phyloP scores from a whole-genome alignment of 2,888 invertebrate genomes.

The Crematogaster levior region DNA sequence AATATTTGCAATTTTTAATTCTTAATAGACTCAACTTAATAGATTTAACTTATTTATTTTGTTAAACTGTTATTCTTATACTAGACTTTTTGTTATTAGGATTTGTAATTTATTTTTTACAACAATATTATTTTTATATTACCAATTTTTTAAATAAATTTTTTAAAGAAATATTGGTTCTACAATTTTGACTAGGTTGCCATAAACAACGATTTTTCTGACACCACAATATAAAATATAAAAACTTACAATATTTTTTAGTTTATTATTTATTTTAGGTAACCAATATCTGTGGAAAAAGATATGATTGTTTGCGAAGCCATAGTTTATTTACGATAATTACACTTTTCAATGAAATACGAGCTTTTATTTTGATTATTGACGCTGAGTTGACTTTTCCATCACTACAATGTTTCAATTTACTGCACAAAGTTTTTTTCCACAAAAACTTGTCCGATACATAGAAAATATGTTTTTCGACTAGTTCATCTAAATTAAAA shows the following conservation, averaged over 20 bases:
- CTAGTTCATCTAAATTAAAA: constrained; percentile 31
- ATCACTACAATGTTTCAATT: constrained; percentile 43
- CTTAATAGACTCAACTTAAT: no score
- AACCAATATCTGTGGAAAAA: neutral
- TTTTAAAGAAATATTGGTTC: no score
- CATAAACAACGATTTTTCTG: neutral
- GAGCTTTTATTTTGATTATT: constrained; percentile 48
- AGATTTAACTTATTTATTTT: constrained; percentile 1
- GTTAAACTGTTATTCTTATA: neutral
- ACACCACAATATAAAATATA: neutral
- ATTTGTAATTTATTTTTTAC: neutral
- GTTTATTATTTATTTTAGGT: constrained; percentile 31
- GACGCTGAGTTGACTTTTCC: constrained; percentile 28
- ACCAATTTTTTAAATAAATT: no score
- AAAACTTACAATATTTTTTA: constrained; percentile 2
- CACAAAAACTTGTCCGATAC: constrained; percentile 17
- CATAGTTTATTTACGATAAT: constrained; percentile 50
- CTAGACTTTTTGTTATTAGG: neutral
- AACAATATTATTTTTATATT: neutral
- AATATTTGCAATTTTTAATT: neutral
- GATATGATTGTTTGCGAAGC: constrained; percentile 17
- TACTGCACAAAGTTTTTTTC: constrained; percentile 18
- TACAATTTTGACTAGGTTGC: neutral
- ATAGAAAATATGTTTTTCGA: constrained; percentile 32
- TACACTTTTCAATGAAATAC: constrained; percentile 44